Evolutionary conservation across 2,797 vertebrate species (phyloP).

Genomic region (Danio choprae): DNA sequence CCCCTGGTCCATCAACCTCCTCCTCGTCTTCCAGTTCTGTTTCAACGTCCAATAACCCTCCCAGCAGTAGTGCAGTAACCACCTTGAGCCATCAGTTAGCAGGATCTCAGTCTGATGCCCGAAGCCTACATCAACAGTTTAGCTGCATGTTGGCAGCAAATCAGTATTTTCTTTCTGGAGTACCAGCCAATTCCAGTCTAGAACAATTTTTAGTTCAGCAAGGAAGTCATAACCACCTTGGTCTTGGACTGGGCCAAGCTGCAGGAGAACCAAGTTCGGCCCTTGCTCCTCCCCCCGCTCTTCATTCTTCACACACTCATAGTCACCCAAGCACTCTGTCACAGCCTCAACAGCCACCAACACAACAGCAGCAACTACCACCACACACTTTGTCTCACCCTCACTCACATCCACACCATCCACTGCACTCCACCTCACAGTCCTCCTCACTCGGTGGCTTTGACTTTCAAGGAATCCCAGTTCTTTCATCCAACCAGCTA

Average conservation of each 20-base stretch:
- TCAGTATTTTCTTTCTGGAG: constrained; percentile 86
- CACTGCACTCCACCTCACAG: constrained; percentile 81
- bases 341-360: constrained; percentile 76
- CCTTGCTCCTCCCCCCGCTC: constrained; percentile 81
- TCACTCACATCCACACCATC: constrained; percentile 83
- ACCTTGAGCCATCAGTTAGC: constrained; percentile 84
- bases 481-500: constrained; percentile 85
- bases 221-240: constrained; percentile 84
- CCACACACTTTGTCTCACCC: constrained; percentile 81
- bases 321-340: constrained; percentile 76
- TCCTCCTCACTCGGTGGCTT: constrained; percentile 80
- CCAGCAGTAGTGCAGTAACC: constrained; percentile 83
- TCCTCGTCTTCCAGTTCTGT: constrained; percentile 83
- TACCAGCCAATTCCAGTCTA: constrained; percentile 84
- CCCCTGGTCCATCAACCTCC: constrained; percentile 82
- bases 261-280: constrained; percentile 76
- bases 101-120: constrained; percentile 84
- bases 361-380: constrained; percentile 81
- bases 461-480: constrained; percentile 86
- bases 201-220: constrained; percentile 86
- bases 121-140: constrained; percentile 87
- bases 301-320: constrained; percentile 83
- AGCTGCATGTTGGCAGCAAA: constrained; percentile 88
- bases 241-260: constrained; percentile 80
- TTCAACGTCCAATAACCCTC: constrained; percentile 81